Evolutionary conservation across 2,797 vertebrate species (phyloP).

Genomic region (Muscicapa striata): DNA sequence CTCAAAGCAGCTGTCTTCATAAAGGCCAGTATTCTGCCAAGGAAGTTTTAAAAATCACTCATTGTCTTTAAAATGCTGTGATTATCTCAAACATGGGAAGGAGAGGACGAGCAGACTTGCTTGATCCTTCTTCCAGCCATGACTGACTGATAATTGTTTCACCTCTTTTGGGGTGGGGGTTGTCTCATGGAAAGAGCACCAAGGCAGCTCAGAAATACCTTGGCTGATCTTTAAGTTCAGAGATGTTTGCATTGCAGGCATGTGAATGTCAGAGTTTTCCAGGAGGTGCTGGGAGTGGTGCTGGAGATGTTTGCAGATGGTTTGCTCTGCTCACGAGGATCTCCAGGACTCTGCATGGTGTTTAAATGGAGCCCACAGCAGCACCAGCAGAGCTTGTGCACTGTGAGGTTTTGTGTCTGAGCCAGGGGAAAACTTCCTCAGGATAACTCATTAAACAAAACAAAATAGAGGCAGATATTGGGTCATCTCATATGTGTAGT

Average conservation of each 20-base stretch:
- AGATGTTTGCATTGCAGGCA: not conserved
- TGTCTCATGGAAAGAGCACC: not conserved
- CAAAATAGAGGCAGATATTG: not conserved
- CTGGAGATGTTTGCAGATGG: not conserved
- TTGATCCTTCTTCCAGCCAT: not conserved
- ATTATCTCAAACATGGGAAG: not conserved
- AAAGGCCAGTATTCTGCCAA: not conserved
- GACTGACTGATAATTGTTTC: not conserved
- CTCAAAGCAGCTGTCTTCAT: not conserved
- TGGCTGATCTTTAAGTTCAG: not conserved
- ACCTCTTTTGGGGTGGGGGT: not conserved
- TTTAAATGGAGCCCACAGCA: not conserved
- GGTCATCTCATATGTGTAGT: not conserved
- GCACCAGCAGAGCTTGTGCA: accelerated
- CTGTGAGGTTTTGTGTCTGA: not conserved
- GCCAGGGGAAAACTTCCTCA: not conserved
- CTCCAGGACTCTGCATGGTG: not conserved
- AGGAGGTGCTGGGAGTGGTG: not conserved
- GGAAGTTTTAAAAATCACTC: not conserved
- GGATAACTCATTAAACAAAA: not conserved
- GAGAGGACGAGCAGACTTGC: not conserved
- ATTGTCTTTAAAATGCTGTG: not conserved
- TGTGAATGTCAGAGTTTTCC: not conserved
- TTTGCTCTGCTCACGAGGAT: accelerated
- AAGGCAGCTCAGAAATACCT: not conserved